Conservation (phyloP, 2,113 vertebrate genomes). For the Spea bombifrons region DNA sequence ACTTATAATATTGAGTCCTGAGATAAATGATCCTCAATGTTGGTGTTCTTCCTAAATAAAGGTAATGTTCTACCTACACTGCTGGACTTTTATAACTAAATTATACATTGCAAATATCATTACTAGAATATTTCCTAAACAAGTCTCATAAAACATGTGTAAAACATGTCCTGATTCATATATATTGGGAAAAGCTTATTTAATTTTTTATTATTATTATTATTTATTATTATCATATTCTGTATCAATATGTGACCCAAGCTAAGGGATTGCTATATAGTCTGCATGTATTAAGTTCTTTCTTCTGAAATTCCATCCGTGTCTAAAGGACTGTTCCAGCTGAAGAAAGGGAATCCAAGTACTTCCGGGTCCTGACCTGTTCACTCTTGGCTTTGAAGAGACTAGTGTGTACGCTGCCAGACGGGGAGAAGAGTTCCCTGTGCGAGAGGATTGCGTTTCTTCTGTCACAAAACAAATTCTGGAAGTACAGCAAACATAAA, state of each 20-base stretch:
- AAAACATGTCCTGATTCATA: background rate
- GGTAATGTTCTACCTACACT: too few species aligned
- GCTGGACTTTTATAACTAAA: too few species aligned
- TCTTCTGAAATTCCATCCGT: slow-evolving; percentile 2
- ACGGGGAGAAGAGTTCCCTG: slow-evolving; percentile 69
- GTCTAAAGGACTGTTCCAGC: slow-evolving; percentile 77
- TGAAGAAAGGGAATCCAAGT: slow-evolving; percentile 91
- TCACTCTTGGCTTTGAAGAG: slow-evolving; percentile 90
- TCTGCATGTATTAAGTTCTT: background rate
- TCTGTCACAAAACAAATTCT: slow-evolving; percentile 83
- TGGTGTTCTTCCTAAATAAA: too few species aligned
- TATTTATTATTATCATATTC: too few species aligned
- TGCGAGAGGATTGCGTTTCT: slow-evolving; percentile 73
- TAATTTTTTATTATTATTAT: background rate
- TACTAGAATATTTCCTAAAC: too few species aligned
- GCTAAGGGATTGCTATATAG: too few species aligned
- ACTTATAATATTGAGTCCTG: too few species aligned
- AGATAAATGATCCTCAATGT: too few species aligned
- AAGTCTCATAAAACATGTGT: too few species aligned
- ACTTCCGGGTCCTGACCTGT: slow-evolving; percentile 83
- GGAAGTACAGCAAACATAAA: slow-evolving; percentile 91
- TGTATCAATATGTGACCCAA: too few species aligned
- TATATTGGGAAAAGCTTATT: background rate
- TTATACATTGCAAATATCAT: too few species aligned
- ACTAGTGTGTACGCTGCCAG: slow-evolving; percentile 76